Base-by-base conservation (phyloP, 2,888 invertebrate species). In the Calephelis perditalis region DNA sequence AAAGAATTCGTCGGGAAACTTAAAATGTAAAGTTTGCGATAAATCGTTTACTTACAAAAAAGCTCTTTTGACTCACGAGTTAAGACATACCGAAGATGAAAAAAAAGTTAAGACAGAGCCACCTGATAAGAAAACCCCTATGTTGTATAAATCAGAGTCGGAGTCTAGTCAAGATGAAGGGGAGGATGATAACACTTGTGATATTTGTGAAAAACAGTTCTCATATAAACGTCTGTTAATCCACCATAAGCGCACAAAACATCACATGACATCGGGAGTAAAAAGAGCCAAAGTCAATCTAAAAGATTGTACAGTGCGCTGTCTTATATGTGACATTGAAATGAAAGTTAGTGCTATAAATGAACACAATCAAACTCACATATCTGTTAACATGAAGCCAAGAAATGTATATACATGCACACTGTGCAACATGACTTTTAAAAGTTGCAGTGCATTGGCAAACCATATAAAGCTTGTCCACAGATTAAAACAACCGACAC, bases 201-300 rank as follows among this genome's bases (percentile, higher is more conserved):
- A 91, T 60, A 84, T 91, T 58, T 91, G 91, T 67, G 90, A 90
- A 69, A 91, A 91, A 66, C 78, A 80, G 66, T 91, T 91, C 74
- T 87, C 89, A 0, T 90, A 89, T 71, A 83, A 79, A 60, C 79
- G 86, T 3, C 68, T 86, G 1, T 74, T 91, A 1, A 66, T 84
- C 0, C 87, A 87, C 7, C 91, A 91, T 68, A 90, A 87, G 68
- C 75, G 78, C 40, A 86, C 84, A 2, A 91, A 90, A 64, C 91
- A 91, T 66, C 81, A 84, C 63, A 84, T 87, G 79, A 78, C 83
- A 54, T 82, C 90, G 0, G 88, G 89, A 1, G 78, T 78, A 45
- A 89, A 88, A 65, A 76, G 88, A 10, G 85, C 90, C 35, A 84
- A 82, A 65, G 79, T 89, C 57, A 81, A 77, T 62, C 76, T 90